Conservation (phyloP, 2,888 invertebrate genomes). For the Drosophila dives region DNA sequence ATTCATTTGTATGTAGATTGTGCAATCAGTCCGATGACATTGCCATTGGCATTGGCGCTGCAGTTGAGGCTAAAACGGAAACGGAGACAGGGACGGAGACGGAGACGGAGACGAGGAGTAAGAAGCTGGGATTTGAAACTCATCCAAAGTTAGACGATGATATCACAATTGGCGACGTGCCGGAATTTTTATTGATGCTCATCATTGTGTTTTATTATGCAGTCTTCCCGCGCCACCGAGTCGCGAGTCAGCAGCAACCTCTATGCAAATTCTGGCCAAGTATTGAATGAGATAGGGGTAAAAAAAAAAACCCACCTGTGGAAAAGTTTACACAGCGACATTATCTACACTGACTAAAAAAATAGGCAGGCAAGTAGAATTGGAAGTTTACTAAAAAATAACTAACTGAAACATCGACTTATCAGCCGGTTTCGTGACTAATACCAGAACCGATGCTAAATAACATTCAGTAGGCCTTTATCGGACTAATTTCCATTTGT, state of each 20-base stretch:
- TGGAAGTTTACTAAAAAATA: constrained; percentile 2
- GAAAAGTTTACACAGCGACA: constrained; percentile 38
- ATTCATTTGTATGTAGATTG: constrained; percentile 26
- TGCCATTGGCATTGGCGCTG: constrained; percentile 53
- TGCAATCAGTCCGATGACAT: constrained; percentile 44
- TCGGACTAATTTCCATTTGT: constrained; percentile 44
- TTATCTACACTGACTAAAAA: constrained; percentile 19
- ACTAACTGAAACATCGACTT: constrained; percentile 20
- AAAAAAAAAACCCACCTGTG: constrained; percentile 12
- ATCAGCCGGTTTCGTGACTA: constrained; percentile 56
- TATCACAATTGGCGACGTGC: constrained; percentile 66
- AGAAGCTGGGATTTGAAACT: constrained; percentile 24
- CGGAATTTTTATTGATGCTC: constrained; percentile 73
- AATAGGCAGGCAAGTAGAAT: background rate
- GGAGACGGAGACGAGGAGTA: background rate
- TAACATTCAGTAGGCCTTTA: constrained; percentile 36
- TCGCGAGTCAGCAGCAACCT: constrained; percentile 20
- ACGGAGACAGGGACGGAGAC: background rate
- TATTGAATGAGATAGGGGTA: background rate
- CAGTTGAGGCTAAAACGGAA: constrained; percentile 17
- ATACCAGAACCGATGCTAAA: constrained; percentile 60
- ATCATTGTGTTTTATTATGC: constrained; percentile 51
- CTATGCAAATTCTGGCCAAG: constrained; percentile 52
- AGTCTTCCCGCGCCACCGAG: constrained; percentile 24
- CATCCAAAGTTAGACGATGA: constrained; percentile 66